A percentile compares a stretch with the other conserved stretches of the same genome.
Evolutionary conservation across 2,888 invertebrate genomes (phyloP).

Genomic region (Philhelius pedissequus): DNA sequence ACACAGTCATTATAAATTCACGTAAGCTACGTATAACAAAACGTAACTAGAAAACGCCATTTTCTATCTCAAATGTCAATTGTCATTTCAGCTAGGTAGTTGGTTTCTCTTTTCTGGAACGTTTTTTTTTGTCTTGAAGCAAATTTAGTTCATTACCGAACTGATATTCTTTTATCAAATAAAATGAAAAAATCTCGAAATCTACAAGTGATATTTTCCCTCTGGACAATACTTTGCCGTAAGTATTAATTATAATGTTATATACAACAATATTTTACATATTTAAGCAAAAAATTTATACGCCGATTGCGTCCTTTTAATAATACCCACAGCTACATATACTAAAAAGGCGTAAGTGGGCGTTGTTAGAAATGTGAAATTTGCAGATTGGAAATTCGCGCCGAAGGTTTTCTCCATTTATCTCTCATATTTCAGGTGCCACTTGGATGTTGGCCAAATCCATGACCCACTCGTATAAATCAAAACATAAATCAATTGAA

Average conservation of each 20-base stretch:
- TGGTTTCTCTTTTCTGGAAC: slow-evolving; percentile 30
- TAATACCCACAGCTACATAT: background rate
- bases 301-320: background rate
- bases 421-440: slow-evolving; percentile 35
- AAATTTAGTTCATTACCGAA: slow-evolving; percentile 21
- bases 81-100: slow-evolving; percentile 51
- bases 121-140: slow-evolving; percentile 45
- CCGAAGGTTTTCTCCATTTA: slow-evolving; percentile 43
- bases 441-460: slow-evolving; percentile 51
- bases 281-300: background rate
- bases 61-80: slow-evolving; percentile 9
- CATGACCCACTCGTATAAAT: slow-evolving; percentile 18
- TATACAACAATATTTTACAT: background rate
- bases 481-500: slow-evolving; percentile 52
- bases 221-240: slow-evolving; percentile 42
- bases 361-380: slow-evolving; percentile 28
- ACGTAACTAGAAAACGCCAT: slow-evolving; percentile 28
- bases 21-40: no score
- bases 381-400: slow-evolving; percentile 38
- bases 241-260: slow-evolving; percentile 33
- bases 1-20: no score
- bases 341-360: slow-evolving; percentile 13
- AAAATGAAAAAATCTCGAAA: slow-evolving; percentile 32
- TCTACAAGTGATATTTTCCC: slow-evolving; percentile 10
- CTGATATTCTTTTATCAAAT: slow-evolving; percentile 13